Percentiles rank a stretch among this genome's conserved stretches.
Conservation (phyloP, 1,140 invertebrate genomes). For the Archegozetes longisetosus region DNA sequence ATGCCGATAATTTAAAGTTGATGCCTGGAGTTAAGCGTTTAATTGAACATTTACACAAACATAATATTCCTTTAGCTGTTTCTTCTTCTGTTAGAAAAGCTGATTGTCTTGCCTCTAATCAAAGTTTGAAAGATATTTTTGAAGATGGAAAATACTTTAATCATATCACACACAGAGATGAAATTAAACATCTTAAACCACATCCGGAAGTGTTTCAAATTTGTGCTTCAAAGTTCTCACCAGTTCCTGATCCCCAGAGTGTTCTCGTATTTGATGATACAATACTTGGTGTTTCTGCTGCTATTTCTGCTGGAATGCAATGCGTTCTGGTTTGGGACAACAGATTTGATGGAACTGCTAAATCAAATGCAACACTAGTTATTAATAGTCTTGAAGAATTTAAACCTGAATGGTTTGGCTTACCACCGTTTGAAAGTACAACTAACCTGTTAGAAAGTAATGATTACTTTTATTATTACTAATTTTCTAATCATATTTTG, state of each 20-base stretch:
- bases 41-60: conserved; percentile 6
- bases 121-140: not conserved
- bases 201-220: conserved; percentile 5
- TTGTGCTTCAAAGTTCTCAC: not conserved
- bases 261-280: conserved; percentile 14
- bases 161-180: conserved; percentile 3
- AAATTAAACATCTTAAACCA: not conserved
- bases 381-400: conserved; percentile 18
- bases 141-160: not conserved
- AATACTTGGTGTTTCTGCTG: conserved; percentile 8
- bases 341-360: not conserved
- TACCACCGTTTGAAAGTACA: too few relatives aligned
- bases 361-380: conserved; percentile 4
- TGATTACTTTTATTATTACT: too few relatives aligned
- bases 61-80: conserved; percentile 15
- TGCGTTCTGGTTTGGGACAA: conserved; percentile 7
- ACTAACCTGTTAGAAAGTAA: too few relatives aligned
- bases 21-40: conserved; percentile 13
- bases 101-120: not conserved
- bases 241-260: conserved; percentile 1
- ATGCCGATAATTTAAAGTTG: not conserved
- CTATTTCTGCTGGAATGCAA: conserved; percentile 1
- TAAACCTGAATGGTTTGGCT: too few relatives aligned
- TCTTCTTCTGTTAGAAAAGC: not conserved
- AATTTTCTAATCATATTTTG: too few relatives aligned